A percentile compares a stretch with the other conserved stretches of the same genome.
Evolutionary conservation across 2,888 invertebrate genomes (phyloP).

Genomic region (Hyposoter dolosus): DNA sequence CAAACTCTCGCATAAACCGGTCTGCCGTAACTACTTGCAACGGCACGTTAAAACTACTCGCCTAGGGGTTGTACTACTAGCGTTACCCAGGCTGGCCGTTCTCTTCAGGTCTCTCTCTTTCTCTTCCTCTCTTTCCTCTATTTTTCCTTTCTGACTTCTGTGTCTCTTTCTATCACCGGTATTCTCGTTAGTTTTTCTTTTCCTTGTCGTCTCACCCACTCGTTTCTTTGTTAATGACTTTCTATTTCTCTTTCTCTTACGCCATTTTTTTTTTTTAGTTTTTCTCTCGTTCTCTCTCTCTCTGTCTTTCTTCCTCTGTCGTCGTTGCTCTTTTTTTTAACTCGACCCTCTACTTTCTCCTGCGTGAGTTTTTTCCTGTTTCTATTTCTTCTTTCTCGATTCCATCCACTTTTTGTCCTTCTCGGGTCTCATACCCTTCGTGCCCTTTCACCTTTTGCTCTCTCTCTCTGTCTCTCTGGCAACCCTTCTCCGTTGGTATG

Average conservation of each 20-base stretch:
- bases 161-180: not conserved
- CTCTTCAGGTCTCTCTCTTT: not conserved
- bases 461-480: not conserved
- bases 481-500: constrained; percentile 38
- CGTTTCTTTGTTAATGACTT: not conserved
- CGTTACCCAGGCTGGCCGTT: constrained; percentile 22
- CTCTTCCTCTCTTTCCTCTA: not conserved
- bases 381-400: not conserved
- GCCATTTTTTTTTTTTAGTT: not conserved
- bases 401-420: not conserved
- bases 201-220: not conserved
- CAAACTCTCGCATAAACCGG: constrained; percentile 68
- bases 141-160: not conserved
- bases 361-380: not conserved
- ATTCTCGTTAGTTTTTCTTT: constrained; percentile 3
- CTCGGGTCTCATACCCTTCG: not conserved
- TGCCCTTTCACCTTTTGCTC: not conserved
- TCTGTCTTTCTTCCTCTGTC: constrained; percentile 5
- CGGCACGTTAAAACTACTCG: constrained; percentile 65
- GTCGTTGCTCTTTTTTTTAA: not conserved
- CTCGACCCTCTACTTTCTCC: not conserved
- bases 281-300: not conserved
- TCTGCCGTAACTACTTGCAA: constrained; percentile 65
- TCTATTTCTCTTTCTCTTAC: not conserved
- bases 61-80: constrained; percentile 42